Percentiles rank a stretch among this genome's conserved stretches.
Conservation (phyloP, 2,888 invertebrate species). For the Trichogramma evanescens region DNA sequence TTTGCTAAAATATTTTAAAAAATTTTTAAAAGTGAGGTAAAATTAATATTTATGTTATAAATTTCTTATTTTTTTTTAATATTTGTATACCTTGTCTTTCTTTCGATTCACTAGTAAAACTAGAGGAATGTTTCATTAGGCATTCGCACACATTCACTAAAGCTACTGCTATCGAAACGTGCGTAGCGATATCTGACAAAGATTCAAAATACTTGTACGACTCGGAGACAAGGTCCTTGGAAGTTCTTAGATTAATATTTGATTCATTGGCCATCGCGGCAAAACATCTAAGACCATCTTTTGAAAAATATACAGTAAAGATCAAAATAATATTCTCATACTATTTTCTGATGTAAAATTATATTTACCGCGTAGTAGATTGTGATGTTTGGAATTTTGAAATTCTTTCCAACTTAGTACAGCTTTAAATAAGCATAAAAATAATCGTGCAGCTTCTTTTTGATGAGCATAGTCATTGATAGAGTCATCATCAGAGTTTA, state of each 20-base stretch:
- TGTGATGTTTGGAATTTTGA: conserved; percentile 44
- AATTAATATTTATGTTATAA: conserved; percentile 3
- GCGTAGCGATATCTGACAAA: conserved; percentile 40
- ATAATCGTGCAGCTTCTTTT: conserved; percentile 51
- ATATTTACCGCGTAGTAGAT: conserved; percentile 37
- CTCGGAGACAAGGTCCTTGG: conserved; percentile 41
- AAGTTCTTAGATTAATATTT: conserved; percentile 32
- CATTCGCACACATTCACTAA: conserved; percentile 38
- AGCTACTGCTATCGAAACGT: conserved; percentile 39
- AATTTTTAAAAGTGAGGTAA: conserved; percentile 5
- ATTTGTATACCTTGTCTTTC: conserved; percentile 36
- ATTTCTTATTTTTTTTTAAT: conserved; percentile 3
- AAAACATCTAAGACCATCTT: conserved; percentile 38
- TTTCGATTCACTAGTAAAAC: conserved; percentile 31
- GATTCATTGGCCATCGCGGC: conserved; percentile 34
- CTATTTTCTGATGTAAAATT: not conserved
- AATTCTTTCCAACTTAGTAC: conserved; percentile 63
- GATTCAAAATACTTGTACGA: conserved; percentile 43
- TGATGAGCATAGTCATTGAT: conserved; percentile 22
- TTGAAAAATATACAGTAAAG: conserved; percentile 10
- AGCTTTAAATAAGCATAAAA: conserved; percentile 53
- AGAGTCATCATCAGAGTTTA: not conserved
- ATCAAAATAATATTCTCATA: not conserved
- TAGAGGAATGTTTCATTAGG: conserved; percentile 40
- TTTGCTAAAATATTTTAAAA: conserved; percentile 30